These are phyloP conservation scores for Ceriagrion tenellum DNA, from an alignment of 2,888 invertebrate genomes.

Conservation along the genomic window DNA sequence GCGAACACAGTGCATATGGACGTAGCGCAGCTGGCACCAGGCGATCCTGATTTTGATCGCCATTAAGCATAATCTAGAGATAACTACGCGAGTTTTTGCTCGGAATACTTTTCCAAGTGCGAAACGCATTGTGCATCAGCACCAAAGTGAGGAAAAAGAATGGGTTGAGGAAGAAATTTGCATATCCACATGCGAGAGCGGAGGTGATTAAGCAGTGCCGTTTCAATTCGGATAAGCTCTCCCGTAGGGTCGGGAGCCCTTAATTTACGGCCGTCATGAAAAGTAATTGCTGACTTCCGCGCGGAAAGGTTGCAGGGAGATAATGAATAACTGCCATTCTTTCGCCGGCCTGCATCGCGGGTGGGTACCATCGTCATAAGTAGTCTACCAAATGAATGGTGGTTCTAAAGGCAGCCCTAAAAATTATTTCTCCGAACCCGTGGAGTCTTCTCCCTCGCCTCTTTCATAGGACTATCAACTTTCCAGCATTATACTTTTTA, in stretches of 20 bases:
- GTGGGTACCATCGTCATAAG: not conserved
- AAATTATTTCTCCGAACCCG: not conserved
- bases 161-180: not conserved
- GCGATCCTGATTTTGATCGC: too few species aligned
- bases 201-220: not conserved
- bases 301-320: not conserved
- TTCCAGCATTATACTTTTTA: too few species aligned
- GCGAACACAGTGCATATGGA: too few species aligned
- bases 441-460: too few species aligned
- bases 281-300: not conserved
- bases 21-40: too few species aligned
- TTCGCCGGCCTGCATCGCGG: not conserved
- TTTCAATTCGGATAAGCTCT: not conserved
- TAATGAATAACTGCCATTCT: not conserved
- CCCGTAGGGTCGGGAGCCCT: not conserved
- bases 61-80: too few species aligned
- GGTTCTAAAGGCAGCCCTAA: not conserved
- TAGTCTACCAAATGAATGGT: too few species aligned
- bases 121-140: not conserved
- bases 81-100: too few species aligned
- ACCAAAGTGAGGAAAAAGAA: not conserved
- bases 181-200: not conserved
- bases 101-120: not conserved
- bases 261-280: conserved; percentile 1
- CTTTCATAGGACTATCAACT: too few species aligned